Evolutionary conservation across 2,797 vertebrate genomes (phyloP).

Genomic region (Acanthurus leucopareius): DNA sequence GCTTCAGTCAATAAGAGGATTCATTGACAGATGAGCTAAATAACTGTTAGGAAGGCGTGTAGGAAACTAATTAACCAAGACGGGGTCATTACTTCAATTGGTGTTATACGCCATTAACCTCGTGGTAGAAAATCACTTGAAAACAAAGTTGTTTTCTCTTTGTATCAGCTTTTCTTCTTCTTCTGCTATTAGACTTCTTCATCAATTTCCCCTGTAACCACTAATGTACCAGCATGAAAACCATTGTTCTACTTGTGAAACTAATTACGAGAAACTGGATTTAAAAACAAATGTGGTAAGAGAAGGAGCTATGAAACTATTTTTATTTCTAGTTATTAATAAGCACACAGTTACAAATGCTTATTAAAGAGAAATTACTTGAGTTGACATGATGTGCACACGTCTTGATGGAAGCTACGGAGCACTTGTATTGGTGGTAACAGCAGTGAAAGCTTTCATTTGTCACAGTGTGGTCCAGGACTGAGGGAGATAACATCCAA

Average conservation of each 20-base stretch:
- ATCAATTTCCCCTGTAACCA: constrained; percentile 20
- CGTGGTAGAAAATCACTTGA: constrained; percentile 39
- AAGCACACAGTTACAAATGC: not conserved
- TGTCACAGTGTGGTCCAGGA: constrained; percentile 47
- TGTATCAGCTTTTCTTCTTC: constrained; percentile 25
- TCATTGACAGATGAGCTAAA: constrained; percentile 52
- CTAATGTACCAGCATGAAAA: not conserved
- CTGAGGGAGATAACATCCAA: constrained; percentile 63
- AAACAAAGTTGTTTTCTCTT: constrained; percentile 55
- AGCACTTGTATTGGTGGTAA: constrained; percentile 23
- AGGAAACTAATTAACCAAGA: constrained; percentile 53
- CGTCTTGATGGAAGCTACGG: constrained; percentile 7
- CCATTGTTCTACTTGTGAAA: constrained; percentile 5
- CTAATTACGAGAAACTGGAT: not conserved
- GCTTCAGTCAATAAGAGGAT: constrained; percentile 14
- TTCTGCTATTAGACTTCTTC: constrained; percentile 14
- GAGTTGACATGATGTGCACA: not conserved
- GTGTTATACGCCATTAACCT: constrained; percentile 52
- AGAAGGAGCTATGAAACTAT: not conserved
- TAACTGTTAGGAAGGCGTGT: constrained; percentile 33
- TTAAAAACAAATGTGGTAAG: constrained; percentile 6
- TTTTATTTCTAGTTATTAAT: not conserved
- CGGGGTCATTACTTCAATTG: constrained; percentile 53
- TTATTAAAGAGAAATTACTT: not conserved
- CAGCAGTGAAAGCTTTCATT: constrained; percentile 48